Evolutionary conservation across 2,113 vertebrate species (phyloP), one percentile per base, ranked within the genome.

Genomic region (Poecilia latipinna): DNA sequence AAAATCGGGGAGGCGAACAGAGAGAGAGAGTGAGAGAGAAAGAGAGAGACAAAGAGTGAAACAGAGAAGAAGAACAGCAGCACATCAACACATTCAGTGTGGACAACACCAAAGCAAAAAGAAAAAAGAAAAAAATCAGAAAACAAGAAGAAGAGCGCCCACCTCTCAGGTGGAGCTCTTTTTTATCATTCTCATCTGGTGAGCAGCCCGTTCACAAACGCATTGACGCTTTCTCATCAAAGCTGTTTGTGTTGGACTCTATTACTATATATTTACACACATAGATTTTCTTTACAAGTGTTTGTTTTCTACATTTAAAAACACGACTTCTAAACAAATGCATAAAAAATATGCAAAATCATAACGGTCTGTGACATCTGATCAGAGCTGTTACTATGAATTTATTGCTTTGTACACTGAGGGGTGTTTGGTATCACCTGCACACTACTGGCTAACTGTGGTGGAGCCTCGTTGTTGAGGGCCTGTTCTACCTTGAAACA

Each of bases 321-420:
- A 85, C 91, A 95, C 86, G 74, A 95, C 92, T 93, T 90, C 90
- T 65, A 61, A 90, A 88, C 72, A 84, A 90, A 90, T 77, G 76
- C 64, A 66, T 88, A 69, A 61, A 11, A 93, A 64, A 93, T 42
- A 92, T 88, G 92, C 92, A 95, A 96, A 93, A 93, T 94, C 67
- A 94, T 94, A 95, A 88, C 88, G 94, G 94, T 91, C 86, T 66
- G 74, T 90, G 87, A 91, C 74, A 65, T 78, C 79, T 68, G 88
- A 93, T 78, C 87, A 89, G 89, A 93, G 92, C 92, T 93, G 90
- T 95, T 96, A 94, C 95, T 90, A 91, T 91, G 89, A 90, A 94
- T 95, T 96, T 95, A 99, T 99, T 99, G 97, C 98, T 99, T 96
- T 96, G 96, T 97, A 97, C 96, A 98, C 95, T 96, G 95, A 93